Base-by-base conservation (phyloP, 2,888 invertebrate genomes). In the Cyaniris semiargus region DNA sequence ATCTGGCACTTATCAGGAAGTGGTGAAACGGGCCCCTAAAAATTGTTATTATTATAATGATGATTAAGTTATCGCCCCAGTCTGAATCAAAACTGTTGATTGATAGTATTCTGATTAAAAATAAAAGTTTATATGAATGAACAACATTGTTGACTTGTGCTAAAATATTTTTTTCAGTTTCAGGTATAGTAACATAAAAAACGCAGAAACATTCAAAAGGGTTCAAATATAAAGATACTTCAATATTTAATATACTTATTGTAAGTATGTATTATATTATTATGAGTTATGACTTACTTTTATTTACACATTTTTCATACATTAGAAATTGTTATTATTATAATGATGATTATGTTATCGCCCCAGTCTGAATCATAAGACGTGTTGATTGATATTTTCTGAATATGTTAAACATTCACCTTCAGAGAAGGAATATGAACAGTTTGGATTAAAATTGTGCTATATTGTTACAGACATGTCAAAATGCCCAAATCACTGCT, bases 291-390 rank as follows among this genome's bases (percentile, higher is more conserved):
- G 7, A 7, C 34, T 34, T 8, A 34, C 0, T 34, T 34, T 34
- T 34, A 34, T 34, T 34, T 34, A 34, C 34, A 34, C 6, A 34
- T 34, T 34, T 31, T 34, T 34, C 6, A 34, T 34, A 34, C 6
- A 34, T 34, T 34, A 6, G 6, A 34, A 34, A 34, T 6, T 34
- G 6, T 6, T 34, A 34, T 34, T 34, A 0, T 34, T 60, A 4
- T 13, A 60, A 60, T 82, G 81, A 82, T 82, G 80, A 79, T 76
- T 76, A 56, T 60, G 48, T 77, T 81, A 81, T 80, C 79, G 79
- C 81, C 78, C 81, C 81, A 79, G 76, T 79, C 80, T 79, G 80
- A 80, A 77, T 27, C 27, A 31, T 27, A 21, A 60, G 18, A n/a
- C n/a, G n/a, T 78, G 75, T 78, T 80, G 80, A 79, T 81, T 71